Evolutionary conservation across 2,797 vertebrate genomes (phyloP).

Genomic region (Oreortyx pictus): DNA sequence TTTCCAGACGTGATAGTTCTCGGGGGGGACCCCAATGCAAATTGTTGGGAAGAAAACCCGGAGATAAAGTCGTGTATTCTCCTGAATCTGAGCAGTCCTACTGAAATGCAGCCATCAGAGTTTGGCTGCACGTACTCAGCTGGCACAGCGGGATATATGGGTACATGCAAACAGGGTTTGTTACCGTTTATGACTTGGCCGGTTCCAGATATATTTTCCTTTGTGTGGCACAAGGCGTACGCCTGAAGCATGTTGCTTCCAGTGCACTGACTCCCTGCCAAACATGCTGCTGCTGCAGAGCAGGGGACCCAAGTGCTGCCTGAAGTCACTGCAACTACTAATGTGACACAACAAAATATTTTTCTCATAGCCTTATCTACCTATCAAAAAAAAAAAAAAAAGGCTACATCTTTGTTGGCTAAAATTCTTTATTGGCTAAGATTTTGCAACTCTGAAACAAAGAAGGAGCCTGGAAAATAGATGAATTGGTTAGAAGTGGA

Average conservation of each 20-base stretch:
- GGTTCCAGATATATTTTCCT: not conserved
- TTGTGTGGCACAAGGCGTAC: rapidly evolving
- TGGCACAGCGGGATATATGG: not conserved
- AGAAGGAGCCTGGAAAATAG: not conserved
- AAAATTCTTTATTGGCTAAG: not conserved
- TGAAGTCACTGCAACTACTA: not conserved
- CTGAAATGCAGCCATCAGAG: not conserved
- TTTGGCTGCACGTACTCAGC: not conserved
- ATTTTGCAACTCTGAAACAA: not conserved
- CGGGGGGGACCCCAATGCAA: not conserved
- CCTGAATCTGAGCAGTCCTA: not conserved
- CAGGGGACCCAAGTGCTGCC: not conserved
- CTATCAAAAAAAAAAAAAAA: not conserved
- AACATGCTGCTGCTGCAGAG: not conserved
- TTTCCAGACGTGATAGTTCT: not conserved
- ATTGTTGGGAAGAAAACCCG: not conserved
- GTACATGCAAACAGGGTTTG: not conserved
- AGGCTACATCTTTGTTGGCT: not conserved
- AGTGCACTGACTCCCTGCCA: not conserved
- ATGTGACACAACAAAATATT: rapidly evolving
- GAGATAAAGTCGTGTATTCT: not conserved
- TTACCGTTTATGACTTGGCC: not conserved
- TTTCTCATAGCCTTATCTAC: not conserved
- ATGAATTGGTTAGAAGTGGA: not conserved
- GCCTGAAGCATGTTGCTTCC: not conserved